These are phyloP conservation scores for Drosophila seclusa DNA, from an alignment of 2,888 invertebrate species.

Conservation along the genomic window DNA sequence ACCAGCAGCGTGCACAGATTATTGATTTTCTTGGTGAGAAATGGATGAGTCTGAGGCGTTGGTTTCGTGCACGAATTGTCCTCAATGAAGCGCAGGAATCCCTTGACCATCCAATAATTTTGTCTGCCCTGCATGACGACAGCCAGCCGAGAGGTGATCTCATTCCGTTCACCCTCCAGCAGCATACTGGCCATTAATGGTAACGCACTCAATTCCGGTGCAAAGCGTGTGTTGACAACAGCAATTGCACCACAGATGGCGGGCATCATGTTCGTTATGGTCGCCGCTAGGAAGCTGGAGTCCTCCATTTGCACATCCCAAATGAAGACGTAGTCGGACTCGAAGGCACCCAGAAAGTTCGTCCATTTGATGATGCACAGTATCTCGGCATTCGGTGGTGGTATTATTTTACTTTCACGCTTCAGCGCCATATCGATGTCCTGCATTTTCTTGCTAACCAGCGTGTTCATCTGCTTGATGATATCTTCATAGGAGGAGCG, in stretches of 20 bases:
- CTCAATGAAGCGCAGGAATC: constrained; percentile 78
- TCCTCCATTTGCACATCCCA: constrained; percentile 82
- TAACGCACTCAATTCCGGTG: constrained; percentile 60
- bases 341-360: constrained; percentile 82
- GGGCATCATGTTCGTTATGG: constrained; percentile 82
- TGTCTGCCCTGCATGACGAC: constrained; percentile 82
- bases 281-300: constrained; percentile 78
- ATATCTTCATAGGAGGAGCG: constrained; percentile 76
- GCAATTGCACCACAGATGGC: constrained; percentile 78
- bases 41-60: constrained; percentile 83
- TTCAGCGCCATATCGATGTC: constrained; percentile 82
- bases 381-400: constrained; percentile 81
- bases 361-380: constrained; percentile 83
- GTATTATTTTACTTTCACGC: constrained; percentile 82
- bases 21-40: constrained; percentile 84
- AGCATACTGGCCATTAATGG: constrained; percentile 81
- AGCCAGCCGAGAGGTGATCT: constrained; percentile 74
- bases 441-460: constrained; percentile 84
- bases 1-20: constrained; percentile 81
- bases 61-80: constrained; percentile 82
- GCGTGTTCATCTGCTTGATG: constrained; percentile 82
- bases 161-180: constrained; percentile 63
- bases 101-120: constrained; percentile 81
- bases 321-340: constrained; percentile 76
- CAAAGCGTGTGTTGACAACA: constrained; percentile 79